Base-by-base conservation (phyloP, 2,888 invertebrate species). In the Ichneumoninae sp. region DNA sequence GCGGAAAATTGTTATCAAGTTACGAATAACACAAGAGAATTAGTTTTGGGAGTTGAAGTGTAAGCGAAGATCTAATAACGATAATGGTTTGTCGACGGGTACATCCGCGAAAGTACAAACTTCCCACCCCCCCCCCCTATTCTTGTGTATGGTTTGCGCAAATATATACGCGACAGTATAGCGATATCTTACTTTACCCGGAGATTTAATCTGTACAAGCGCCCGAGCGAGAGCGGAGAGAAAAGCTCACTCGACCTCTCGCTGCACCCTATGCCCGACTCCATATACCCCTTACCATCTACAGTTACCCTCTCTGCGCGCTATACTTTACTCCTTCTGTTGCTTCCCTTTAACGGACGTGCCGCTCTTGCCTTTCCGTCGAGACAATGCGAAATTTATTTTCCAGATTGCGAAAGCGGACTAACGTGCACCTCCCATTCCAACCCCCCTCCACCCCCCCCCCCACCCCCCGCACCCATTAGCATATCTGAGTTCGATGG, bases 401-500 rank as follows among this genome's bases (percentile, higher is more conserved):
- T 83, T 85, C 78, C 81, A 66, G 78, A 69, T 85, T 87, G 85
- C 81, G 87, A 88, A 87, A 88, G 83, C 85, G 77, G 68, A 66
- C 50, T 81, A 70, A 80, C 84, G 69, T 65, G 70, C 40, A 33
- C 50, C 68, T 33, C 70, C 63, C 63, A 52, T n/a, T 57, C 40
- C 70, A 19, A 33, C 52, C 30, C 66, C 40, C 33, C 33, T 13
- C 73, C n/a, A 52, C 30, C 30, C 40, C 83, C 86, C 2, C 33
- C 70, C 19, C 7, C 10, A 26, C 71, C 36, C 65, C 22, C 78
- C 30, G 40, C 26, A 22, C 26, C 85, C 87, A 89, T 89, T 89
- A 89, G 87, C 89, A 89, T 88, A 89, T 88, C 86, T 86, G 81
- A 83, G 85, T 83, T 88, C 87, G 86, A 88, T 75, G 89, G 70